Conservation (phyloP, 2,113 vertebrate genomes). For the Scortum barcoo region DNA sequence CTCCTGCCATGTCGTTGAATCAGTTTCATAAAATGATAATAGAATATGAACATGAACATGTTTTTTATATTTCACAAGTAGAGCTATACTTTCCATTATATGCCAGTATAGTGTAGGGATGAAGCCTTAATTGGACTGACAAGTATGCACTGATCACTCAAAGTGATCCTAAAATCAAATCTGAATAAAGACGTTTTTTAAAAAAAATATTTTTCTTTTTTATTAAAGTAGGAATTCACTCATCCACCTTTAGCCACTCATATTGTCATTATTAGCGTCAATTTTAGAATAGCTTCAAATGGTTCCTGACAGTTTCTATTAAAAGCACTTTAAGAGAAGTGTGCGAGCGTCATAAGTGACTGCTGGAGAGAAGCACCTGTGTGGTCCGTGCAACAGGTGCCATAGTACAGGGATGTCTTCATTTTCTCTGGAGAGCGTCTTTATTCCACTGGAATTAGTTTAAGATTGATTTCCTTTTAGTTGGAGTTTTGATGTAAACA, state of each 20-base stretch:
- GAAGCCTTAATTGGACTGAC: background rate
- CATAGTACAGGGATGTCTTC: constrained; percentile 17
- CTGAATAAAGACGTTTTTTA: background rate
- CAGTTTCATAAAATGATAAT: constrained; percentile 3
- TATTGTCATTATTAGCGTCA: background rate
- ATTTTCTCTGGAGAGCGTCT: background rate
- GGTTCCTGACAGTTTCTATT: constrained; percentile 21
- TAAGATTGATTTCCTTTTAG: background rate
- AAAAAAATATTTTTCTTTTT: too few relatives aligned
- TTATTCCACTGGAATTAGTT: background rate
- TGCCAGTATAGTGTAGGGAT: background rate
- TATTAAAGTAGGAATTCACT: background rate
- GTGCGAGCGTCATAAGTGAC: background rate
- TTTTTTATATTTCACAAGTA: constrained; percentile 12
- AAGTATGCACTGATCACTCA: background rate
- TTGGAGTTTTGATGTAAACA: background rate
- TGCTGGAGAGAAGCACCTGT: constrained; percentile 26
- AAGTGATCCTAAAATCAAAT: background rate
- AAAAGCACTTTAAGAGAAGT: constrained; percentile 20
- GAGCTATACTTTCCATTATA: background rate
- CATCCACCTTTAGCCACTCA: background rate
- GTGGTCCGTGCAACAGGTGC: constrained; percentile 52
- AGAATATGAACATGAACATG: constrained; percentile 5
- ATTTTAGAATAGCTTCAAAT: constrained; percentile 17
- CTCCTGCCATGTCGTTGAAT: background rate